Evolutionary conservation across 2,888 invertebrate species (phyloP), one percentile per base, ranked within the genome.

Genomic region (Caradrina clavipalpis): DNA sequence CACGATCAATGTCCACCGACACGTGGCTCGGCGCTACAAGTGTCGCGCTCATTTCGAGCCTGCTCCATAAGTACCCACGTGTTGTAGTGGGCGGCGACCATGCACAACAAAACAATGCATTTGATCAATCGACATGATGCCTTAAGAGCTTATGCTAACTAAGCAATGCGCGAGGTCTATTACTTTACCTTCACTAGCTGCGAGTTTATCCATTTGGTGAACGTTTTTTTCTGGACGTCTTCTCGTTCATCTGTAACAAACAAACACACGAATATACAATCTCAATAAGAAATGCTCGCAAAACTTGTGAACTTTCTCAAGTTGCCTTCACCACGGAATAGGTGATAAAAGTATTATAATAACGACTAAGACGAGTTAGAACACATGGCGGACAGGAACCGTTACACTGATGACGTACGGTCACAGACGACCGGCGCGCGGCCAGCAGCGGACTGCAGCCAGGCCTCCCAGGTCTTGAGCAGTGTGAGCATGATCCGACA

Each of bases 161-260:
- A 22, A 31, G n/a, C 45, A 17, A 26, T 21, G 3, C 42, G 11
- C 47, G 21, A 50, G 68, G 45, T 35, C 17, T 15, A n/a, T 21
- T 42, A 49, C 26, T 42, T 22, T 92, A 97, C 98, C 96, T 98
- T 98, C 51, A 97, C 96, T 65, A 99, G 95, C 92, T 99, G 98
- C 45, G 98, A 98, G 92, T 98, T 98, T 88, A 98, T 98, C 98
- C 98, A 98, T 96, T 99, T 98, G 72, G 98, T 98, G 92, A 99
- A 99, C 1, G 99, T 99, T 94, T 98, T 98, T 96, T 98, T 99
- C 93, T 99, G 99, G 69, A 99, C 98, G 93, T 99, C 99, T 94
- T 98, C 98, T 85, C 98, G 97, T 93, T 99, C 99, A 96, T 99
- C 99, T 99, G 96, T 19, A 97, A 97, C 82, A 86, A 87, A 78